Conservation (phyloP, 2,797 vertebrate genomes). For the Pyrocephalus nanus region DNA sequence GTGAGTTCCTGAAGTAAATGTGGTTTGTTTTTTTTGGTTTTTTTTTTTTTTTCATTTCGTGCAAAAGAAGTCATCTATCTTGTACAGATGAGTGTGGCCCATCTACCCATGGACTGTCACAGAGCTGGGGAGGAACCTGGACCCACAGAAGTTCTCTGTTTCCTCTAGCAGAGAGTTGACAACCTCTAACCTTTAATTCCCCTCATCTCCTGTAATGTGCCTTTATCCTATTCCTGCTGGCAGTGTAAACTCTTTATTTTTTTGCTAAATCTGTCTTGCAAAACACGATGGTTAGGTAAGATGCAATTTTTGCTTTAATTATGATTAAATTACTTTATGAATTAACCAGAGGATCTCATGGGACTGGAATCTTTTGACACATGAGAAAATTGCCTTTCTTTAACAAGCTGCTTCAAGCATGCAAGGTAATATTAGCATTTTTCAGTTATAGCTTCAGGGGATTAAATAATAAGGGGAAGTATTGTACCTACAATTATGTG, state of each 20-base stretch:
- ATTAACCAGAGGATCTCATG: conserved; percentile 60
- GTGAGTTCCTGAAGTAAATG: not conserved
- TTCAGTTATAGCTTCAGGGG: conserved; percentile 71
- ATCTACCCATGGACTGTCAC: rapidly evolving
- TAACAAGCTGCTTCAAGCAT: conserved; percentile 73
- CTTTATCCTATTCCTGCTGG: not conserved
- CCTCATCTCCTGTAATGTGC: not conserved
- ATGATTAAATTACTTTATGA: conserved; percentile 66
- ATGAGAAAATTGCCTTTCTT: conserved; percentile 64
- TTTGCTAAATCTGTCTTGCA: conserved; percentile 26
- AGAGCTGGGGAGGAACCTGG: not conserved
- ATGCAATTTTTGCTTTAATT: conserved; percentile 65
- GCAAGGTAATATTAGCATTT: conserved; percentile 64
- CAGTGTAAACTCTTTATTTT: not conserved
- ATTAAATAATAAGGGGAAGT: conserved; percentile 71
- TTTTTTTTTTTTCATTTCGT: not conserved
- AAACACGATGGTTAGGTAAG: conserved; percentile 34
- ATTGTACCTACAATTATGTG: conserved; percentile 29
- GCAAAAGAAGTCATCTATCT: not conserved
- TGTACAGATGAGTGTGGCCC: not conserved
- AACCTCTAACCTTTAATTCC: not conserved
- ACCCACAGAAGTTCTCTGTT: not conserved
- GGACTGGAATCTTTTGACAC: conserved; percentile 62
- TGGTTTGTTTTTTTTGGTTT: too few species aligned
- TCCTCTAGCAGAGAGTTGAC: not conserved